Percentiles rank a stretch among this genome's conserved stretches.
Conservation (phyloP, 92 coral and sea anemone genomes). For the Bergia sp. region DNA sequence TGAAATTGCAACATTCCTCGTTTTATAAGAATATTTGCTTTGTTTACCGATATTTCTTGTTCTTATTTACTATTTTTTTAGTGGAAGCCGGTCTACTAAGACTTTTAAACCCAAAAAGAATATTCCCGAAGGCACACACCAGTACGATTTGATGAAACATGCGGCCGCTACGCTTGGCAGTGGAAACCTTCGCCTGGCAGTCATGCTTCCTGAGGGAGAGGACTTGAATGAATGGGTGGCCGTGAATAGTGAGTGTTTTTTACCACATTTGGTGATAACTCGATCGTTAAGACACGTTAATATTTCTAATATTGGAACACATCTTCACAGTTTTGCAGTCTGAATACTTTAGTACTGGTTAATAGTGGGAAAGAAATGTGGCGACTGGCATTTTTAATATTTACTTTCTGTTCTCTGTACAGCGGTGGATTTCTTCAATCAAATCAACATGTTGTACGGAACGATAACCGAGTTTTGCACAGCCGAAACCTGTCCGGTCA, state of each 20-base stretch:
- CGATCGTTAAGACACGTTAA: not conserved
- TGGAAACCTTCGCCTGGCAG: conserved; percentile 95
- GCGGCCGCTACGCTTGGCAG: conserved; percentile 99
- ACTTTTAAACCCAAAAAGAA: conserved; percentile 98
- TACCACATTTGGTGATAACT: not conserved
- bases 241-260: conserved; percentile 82
- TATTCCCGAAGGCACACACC: conserved; percentile 99
- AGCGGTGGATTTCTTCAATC: conserved; percentile 99
- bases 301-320: not conserved
- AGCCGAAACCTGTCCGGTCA: conserved; percentile 91
- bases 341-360: not conserved
- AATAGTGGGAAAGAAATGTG: not conserved
- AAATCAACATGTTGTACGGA: conserved; percentile 98
- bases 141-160: conserved; percentile 96
- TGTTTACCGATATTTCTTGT: conserved; percentile 4
- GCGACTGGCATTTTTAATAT: not conserved
- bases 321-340: not conserved
- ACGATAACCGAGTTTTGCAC: conserved; percentile 98
- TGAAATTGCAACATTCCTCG: conserved; percentile 30
- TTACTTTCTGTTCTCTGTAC: conserved; percentile 42
- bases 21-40: conserved; percentile 35
- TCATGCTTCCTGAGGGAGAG: conserved; percentile 97
- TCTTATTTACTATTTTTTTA: conserved; percentile 43
- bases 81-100: conserved; percentile 98
- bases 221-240: conserved; percentile 99